Percentiles rank a stretch among this genome's conserved stretches.
phyloP scores from a whole-genome alignment of 2,113 vertebrate species.

The Spermophilus dauricus region DNA sequence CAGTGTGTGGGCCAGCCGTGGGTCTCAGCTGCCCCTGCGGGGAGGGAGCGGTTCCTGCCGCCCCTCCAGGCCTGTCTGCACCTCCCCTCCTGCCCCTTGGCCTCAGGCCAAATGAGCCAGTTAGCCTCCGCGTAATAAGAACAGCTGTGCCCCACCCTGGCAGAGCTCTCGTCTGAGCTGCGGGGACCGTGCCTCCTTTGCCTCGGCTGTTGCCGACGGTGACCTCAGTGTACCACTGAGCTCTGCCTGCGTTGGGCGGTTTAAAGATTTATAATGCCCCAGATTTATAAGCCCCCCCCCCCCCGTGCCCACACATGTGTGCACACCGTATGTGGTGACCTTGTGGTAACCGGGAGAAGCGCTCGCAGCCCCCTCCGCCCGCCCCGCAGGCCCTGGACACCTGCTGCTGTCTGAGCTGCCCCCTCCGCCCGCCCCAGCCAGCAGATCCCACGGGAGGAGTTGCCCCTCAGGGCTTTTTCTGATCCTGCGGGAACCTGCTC shows the following conservation, averaged over 20 bases:
- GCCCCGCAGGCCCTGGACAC: too few species aligned
- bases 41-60: background rate
- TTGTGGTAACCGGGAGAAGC: background rate
- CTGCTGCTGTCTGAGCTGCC: too few species aligned
- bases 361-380: background rate
- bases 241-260: background rate
- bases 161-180: background rate
- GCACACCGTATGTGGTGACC: background rate
- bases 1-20: background rate
- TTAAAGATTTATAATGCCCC: background rate
- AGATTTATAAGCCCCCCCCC: too few species aligned
- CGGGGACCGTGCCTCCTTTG: background rate
- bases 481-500: background rate
- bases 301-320: background rate
- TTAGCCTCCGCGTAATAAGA: background rate
- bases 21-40: rapidly evolving
- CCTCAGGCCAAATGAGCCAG: background rate
- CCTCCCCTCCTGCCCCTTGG: background rate
- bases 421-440: too few species aligned
- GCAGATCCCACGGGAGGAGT: too few species aligned
- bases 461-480: too few species aligned
- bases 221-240: background rate
- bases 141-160: too few species aligned
- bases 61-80: background rate
- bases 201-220: background rate